Evolutionary conservation across 2,797 vertebrate genomes (phyloP).

Genomic region (Semotilus atromaculatus): DNA sequence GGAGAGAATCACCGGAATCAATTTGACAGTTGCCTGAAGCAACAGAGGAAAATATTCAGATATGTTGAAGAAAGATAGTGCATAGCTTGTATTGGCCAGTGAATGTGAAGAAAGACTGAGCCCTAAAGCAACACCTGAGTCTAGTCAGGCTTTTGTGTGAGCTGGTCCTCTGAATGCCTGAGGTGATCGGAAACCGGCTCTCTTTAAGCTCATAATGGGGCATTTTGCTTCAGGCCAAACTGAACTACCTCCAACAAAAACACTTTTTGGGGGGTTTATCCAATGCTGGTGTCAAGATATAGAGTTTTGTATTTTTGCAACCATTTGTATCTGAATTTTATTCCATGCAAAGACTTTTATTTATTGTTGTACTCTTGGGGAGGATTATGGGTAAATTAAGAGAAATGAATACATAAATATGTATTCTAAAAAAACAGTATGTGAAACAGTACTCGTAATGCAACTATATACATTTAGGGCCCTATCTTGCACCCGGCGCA

Average conservation of each 20-base stretch:
- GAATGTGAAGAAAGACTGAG: constrained; percentile 22
- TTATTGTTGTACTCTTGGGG: not conserved
- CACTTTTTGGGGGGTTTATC: not conserved
- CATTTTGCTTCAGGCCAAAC: constrained; percentile 6
- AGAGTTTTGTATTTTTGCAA: not conserved
- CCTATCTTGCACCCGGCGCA: no score
- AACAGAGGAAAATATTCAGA: constrained; percentile 37
- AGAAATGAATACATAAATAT: not conserved
- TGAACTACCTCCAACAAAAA: not conserved
- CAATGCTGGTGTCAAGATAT: not conserved
- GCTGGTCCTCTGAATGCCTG: not conserved
- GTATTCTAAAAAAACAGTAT: not conserved
- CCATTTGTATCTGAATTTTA: not conserved
- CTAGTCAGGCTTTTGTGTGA: constrained; percentile 7
- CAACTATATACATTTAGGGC: not conserved
- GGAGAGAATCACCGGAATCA: constrained; percentile 16
- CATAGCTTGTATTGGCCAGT: constrained; percentile 12
- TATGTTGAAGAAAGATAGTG: constrained; percentile 19
- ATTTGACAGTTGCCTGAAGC: constrained; percentile 13
- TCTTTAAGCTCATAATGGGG: constrained; percentile 18
- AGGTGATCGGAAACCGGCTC: not conserved
- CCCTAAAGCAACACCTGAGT: constrained; percentile 11
- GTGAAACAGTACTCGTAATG: not conserved
- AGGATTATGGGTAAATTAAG: not conserved
- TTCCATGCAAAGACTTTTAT: not conserved